Conservation (phyloP, 2,113 vertebrate species). For the Cyprinus carpio region DNA sequence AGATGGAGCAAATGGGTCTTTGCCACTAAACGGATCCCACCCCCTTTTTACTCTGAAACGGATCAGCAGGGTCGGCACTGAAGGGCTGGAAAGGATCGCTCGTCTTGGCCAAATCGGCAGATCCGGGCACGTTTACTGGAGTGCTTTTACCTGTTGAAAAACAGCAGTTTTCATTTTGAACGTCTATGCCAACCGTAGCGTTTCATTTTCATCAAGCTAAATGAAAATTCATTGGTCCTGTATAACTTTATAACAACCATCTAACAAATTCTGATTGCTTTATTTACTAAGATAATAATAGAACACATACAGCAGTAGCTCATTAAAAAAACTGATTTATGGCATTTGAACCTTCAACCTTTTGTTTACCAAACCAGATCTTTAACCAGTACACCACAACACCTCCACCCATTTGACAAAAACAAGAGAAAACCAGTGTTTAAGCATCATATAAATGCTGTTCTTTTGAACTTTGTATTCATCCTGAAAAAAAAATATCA, state of each 20-base stretch:
- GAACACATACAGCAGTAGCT: too few relatives aligned
- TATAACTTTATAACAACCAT: too few relatives aligned
- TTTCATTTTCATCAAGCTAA: not conserved
- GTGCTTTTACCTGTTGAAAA: conserved; percentile 89
- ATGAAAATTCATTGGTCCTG: too few relatives aligned
- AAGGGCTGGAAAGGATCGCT: conserved; percentile 96
- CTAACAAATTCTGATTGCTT: too few relatives aligned
- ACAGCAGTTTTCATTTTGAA: not conserved
- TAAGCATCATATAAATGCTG: not conserved
- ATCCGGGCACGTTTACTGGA: conserved; percentile 85
- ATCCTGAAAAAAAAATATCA: too few relatives aligned
- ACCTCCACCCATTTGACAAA: not conserved
- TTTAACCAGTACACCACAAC: not conserved
- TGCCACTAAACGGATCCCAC: conserved; percentile 95
- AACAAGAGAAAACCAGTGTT: not conserved
- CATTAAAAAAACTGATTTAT: not conserved
- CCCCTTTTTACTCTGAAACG: conserved; percentile 91
- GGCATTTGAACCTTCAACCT: not conserved
- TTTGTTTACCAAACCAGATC: not conserved
- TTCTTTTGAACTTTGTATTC: too few relatives aligned
- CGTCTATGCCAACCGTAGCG: not conserved
- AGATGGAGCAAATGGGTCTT: conserved; percentile 91
- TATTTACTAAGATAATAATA: too few relatives aligned
- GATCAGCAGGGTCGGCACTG: conserved; percentile 83
- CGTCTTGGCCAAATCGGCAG: conserved; percentile 82